phyloP scores from a whole-genome alignment of 2,888 invertebrate genomes.

The Xanthia icteritia region DNA sequence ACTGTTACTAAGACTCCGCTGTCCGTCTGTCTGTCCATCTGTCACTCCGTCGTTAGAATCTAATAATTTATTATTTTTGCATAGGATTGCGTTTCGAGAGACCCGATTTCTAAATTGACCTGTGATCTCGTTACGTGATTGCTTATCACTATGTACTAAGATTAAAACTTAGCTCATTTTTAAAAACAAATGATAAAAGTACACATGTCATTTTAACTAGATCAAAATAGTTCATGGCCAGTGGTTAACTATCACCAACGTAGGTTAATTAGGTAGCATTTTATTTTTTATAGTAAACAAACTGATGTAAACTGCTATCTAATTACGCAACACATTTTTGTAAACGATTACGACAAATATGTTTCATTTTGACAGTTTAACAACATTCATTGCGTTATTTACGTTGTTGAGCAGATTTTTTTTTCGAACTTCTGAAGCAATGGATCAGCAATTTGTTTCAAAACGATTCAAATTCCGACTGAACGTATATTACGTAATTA shows the following conservation, averaged over 20 bases:
- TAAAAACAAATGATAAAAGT: neutral
- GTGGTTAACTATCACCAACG: neutral
- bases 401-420: too few species aligned
- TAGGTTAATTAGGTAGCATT: neutral
- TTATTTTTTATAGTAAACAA: too few species aligned
- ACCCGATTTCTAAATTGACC: slow-evolving; percentile 28
- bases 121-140: neutral
- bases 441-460: too few species aligned
- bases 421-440: too few species aligned
- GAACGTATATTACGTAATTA: too few species aligned
- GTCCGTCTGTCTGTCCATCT: too few species aligned
- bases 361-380: too few species aligned
- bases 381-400: too few species aligned
- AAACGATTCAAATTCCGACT: neutral
- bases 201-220: neutral
- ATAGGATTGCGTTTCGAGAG: neutral
- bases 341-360: too few species aligned
- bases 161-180: neutral
- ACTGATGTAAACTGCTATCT: neutral
- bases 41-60: neutral
- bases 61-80: neutral
- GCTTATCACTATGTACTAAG: slow-evolving; percentile 4
- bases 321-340: too few species aligned
- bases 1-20: too few species aligned
- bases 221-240: slow-evolving; percentile 20